phyloP scores from a whole-genome alignment of 2,888 invertebrate species.

The Chloroclystis v-ata region DNA sequence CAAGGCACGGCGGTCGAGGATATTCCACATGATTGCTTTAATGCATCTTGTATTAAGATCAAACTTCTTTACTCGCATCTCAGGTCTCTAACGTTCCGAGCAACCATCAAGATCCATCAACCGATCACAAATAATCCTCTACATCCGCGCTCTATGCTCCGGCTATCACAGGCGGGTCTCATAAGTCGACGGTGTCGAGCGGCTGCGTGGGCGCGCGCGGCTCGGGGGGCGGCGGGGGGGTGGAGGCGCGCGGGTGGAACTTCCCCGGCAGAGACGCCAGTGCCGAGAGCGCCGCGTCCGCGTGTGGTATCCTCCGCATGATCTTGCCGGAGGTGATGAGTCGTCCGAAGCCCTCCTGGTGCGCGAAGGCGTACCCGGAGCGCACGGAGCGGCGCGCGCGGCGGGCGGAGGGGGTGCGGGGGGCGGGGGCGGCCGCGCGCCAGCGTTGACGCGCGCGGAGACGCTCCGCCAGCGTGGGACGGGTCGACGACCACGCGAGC shows the following conservation, averaged over 20 bases:
- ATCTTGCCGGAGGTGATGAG: conserved; percentile 98
- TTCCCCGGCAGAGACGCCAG: conserved; percentile 77
- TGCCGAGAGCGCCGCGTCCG: conserved; percentile 84
- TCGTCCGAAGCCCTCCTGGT: conserved; percentile 80
- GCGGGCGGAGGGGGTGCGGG: conserved; percentile 91
- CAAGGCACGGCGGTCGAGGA: not conserved
- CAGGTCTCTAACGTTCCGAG: no score
- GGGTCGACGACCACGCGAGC: conserved; percentile 94
- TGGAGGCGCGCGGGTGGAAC: conserved; percentile 86
- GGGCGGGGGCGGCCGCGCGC: conserved; percentile 85
- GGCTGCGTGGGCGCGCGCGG: conserved; percentile 82
- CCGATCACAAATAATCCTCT: not conserved
- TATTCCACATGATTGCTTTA: not conserved
- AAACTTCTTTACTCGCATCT: no score
- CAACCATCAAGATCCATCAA: not conserved
- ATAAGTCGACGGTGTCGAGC: conserved; percentile 85
- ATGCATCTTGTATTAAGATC: no score
- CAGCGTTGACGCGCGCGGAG: conserved; percentile 88
- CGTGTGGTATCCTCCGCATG: conserved; percentile 89
- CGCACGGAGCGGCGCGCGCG: conserved; percentile 94
- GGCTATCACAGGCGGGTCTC: conserved; percentile 47
- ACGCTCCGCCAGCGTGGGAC: conserved; percentile 94
- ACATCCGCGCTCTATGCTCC: not conserved
- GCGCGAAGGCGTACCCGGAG: conserved; percentile 98
- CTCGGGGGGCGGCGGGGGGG: conserved; percentile 64